phyloP scores from a whole-genome alignment of 2,113 vertebrate genomes.

The Aspiorhynchus laticeps region DNA sequence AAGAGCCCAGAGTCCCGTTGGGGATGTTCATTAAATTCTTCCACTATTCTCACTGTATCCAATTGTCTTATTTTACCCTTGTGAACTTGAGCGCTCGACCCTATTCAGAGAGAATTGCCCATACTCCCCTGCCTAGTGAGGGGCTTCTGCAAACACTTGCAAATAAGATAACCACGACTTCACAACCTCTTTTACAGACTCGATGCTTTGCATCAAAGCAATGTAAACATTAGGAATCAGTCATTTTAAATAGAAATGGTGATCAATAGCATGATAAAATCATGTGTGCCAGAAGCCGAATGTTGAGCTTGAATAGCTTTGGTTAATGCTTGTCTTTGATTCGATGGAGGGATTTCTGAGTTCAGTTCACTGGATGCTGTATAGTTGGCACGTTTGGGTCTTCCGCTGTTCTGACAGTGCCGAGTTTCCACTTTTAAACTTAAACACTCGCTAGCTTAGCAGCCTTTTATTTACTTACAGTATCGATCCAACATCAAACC shows the following conservation, averaged over 20 bases:
- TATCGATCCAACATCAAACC: slow-evolving; percentile 67
- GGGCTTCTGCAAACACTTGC: slow-evolving; percentile 42
- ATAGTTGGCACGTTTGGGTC: slow-evolving; percentile 54
- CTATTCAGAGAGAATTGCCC: slow-evolving; percentile 50
- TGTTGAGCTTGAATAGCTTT: neutral
- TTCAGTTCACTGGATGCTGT: neutral
- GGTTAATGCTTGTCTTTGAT: neutral
- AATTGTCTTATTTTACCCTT: slow-evolving; percentile 66
- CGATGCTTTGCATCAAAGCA: neutral
- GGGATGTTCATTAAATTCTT: slow-evolving; percentile 76
- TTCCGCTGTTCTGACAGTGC: slow-evolving; percentile 63
- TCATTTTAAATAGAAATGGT: neutral
- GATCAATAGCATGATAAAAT: neutral
- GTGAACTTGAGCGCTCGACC: slow-evolving; percentile 57
- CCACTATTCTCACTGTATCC: slow-evolving; percentile 57
- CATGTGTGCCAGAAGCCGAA: neutral
- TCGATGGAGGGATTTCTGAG: neutral
- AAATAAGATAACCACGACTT: slow-evolving; percentile 58
- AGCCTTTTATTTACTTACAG: slow-evolving; percentile 74
- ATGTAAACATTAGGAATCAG: neutral
- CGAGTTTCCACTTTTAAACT: slow-evolving; percentile 73
- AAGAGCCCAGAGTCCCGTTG: slow-evolving; percentile 61
- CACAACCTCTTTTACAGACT: neutral
- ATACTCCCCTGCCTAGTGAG: slow-evolving; percentile 45
- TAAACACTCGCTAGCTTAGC: slow-evolving; percentile 73